phyloP scores from a whole-genome alignment of 2,113 vertebrate genomes.

The Arenaria interpres region DNA sequence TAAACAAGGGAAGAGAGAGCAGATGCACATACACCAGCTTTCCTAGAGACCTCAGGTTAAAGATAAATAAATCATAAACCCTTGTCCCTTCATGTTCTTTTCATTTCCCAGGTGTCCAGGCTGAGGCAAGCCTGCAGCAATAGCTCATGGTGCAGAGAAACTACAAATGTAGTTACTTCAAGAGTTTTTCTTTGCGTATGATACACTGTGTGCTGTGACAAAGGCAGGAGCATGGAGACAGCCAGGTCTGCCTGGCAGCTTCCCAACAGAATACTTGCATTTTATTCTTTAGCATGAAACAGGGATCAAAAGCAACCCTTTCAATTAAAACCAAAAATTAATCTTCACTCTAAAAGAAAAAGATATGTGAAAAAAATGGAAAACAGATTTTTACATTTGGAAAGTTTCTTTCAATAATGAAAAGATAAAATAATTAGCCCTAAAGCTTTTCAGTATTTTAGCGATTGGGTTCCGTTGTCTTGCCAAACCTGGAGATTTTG shows the following conservation, averaged over 20 bases:
- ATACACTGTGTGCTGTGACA: not conserved
- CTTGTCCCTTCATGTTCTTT: not conserved
- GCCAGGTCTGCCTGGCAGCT: not conserved
- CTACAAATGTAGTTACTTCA: not conserved
- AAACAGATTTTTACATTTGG: not conserved
- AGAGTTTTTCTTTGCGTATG: not conserved
- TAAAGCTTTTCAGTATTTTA: not conserved
- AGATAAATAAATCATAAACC: conserved; percentile 11
- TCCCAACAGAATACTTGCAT: not conserved
- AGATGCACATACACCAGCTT: not conserved
- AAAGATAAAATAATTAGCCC: not conserved
- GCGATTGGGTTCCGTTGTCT: not conserved
- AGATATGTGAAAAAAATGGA: not conserved
- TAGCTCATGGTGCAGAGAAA: not conserved
- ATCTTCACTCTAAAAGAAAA: not conserved
- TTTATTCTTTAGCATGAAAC: not conserved
- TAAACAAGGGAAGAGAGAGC: not conserved
- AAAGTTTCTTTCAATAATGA: not conserved
- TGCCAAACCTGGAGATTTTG: not conserved
- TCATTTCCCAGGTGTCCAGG: not conserved
- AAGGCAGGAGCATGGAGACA: not conserved
- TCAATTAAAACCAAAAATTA: not conserved
- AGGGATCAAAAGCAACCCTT: not conserved
- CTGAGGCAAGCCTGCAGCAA: not conserved
- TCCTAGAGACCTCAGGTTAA: not conserved